A percentile compares a stretch with the other conserved stretches of the same genome.
These are phyloP conservation scores for Hafferia zeledoni DNA, from an alignment of 2,797 vertebrate genomes.

Conservation along the genomic window DNA sequence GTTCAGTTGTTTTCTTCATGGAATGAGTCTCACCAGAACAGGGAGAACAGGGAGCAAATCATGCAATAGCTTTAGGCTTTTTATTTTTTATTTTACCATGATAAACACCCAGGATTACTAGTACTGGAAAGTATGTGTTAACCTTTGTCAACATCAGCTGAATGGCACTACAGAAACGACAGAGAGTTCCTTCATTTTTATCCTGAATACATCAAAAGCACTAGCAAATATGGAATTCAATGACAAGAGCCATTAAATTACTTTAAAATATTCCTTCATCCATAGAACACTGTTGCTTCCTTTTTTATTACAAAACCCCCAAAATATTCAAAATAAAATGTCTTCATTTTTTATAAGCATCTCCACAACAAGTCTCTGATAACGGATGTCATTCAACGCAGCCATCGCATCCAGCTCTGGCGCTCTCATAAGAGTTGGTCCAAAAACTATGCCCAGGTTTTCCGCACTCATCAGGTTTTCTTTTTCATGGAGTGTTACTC, in stretches of 20 bases:
- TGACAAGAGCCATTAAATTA: constrained; percentile 75
- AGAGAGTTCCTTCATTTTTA: constrained; percentile 82
- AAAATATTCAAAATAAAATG: constrained; percentile 88
- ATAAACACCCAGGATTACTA: constrained; percentile 81
- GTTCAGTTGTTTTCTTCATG: constrained; percentile 77
- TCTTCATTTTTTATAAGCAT: constrained; percentile 97
- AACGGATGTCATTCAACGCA: constrained; percentile 94
- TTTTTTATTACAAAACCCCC: constrained; percentile 69
- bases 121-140: constrained; percentile 77
- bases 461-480: constrained; percentile 97
- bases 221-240: constrained; percentile 75
- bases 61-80: constrained; percentile 83
- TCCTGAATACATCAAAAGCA: constrained; percentile 81
- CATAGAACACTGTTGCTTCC: constrained; percentile 70
- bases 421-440: constrained; percentile 95
- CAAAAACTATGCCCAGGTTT: constrained; percentile 96
- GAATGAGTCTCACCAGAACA: constrained; percentile 89
- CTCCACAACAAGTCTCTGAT: constrained; percentile 99
- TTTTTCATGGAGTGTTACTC: constrained; percentile 94
- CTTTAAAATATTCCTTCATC: constrained; percentile 82
- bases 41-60: constrained; percentile 90
- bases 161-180: constrained; percentile 76
- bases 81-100: constrained; percentile 74
- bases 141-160: constrained; percentile 82
- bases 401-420: constrained; percentile 93